A percentile compares a stretch with the other conserved stretches of the same genome.
These are phyloP conservation scores for Bombylius discolor DNA, from an alignment of 2,888 invertebrate genomes.

Conservation along the genomic window DNA sequence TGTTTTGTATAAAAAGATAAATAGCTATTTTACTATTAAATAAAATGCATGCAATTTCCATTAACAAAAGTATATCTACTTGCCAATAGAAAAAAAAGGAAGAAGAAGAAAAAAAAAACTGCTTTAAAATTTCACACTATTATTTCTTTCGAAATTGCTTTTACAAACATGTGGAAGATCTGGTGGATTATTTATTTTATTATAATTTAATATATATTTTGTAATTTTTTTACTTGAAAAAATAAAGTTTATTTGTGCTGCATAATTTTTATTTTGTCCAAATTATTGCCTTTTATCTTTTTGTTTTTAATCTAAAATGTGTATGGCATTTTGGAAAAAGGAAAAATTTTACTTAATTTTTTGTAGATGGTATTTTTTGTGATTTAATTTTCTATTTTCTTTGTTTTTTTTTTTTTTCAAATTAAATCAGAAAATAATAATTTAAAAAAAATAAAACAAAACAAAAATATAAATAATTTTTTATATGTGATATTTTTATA, in stretches of 20 bases:
- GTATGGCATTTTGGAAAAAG: background rate
- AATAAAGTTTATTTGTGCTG: too few relatives aligned
- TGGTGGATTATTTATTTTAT: background rate
- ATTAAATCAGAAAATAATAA: background rate
- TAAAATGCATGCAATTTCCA: slow-evolving; percentile 5
- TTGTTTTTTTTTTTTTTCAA: background rate
- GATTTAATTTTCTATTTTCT: background rate
- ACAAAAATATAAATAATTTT: too few relatives aligned
- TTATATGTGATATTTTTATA: slow-evolving; percentile 24
- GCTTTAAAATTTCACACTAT: too few relatives aligned
- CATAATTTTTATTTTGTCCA: too few relatives aligned
- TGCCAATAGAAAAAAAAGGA: too few relatives aligned
- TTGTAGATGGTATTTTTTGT: background rate
- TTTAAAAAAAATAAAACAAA: too few relatives aligned
- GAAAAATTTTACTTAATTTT: background rate
- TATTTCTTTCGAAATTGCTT: background rate
- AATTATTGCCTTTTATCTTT: too few relatives aligned
- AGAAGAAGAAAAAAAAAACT: too few relatives aligned
- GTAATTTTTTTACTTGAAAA: too few relatives aligned
- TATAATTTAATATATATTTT: background rate
- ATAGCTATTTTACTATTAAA: background rate
- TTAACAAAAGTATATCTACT: background rate
- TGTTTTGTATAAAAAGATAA: too few relatives aligned
- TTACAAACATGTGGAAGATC: slow-evolving; percentile 6
- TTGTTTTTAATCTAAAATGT: too few relatives aligned